Base-by-base conservation (phyloP, 1,140 invertebrate genomes). In the Heliconius hewitsoni region DNA sequence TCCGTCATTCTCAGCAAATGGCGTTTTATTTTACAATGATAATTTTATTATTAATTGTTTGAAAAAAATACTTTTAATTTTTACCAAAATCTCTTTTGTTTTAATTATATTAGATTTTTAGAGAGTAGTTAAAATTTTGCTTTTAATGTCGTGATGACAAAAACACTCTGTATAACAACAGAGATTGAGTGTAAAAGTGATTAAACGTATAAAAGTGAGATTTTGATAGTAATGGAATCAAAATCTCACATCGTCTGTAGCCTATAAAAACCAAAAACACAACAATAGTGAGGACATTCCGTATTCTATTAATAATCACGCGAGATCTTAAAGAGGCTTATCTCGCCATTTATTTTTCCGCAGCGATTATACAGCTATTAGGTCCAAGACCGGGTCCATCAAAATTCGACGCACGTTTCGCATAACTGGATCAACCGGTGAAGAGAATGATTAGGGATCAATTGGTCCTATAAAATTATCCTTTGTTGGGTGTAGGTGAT, bases 401-500 rank as follows among this genome's bases (percentile, higher is more conserved):
- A 23, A 57, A 55, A 78, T 73, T 73, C 77, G 39, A 16, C 11
- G 71, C 77, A 55, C 46, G 77, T 73, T 46, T 73, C 77, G 52
- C 39, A 73, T 78, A 73, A 78, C 71, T 78, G 71, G 77, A 78
- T 78, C 23, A 72, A 55, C 50, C 66, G 46, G 52, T 71, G 60
- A n/a, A 46, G 52, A 78, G 55, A 78, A 78, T 46, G 71, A 73
- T 73, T 78, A 71, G 55, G 72, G 77, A 78, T 78, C 77, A 73
- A 78, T 78, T 60, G 77, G 37, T 66, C 1, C 60, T 30, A 30
- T 73, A 60, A 60, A 42, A 19, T 76, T 76, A 76, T 70, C 60
- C 75, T 71, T 76, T 74, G 73, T 76, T 76, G 70, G 6, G 30
- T 34, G 71, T 39, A 71, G 71, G 37, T 39, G 37, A 71, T 6